phyloP scores from a whole-genome alignment of 1,140 invertebrate genomes.

The Ruditapes philippinarum region DNA sequence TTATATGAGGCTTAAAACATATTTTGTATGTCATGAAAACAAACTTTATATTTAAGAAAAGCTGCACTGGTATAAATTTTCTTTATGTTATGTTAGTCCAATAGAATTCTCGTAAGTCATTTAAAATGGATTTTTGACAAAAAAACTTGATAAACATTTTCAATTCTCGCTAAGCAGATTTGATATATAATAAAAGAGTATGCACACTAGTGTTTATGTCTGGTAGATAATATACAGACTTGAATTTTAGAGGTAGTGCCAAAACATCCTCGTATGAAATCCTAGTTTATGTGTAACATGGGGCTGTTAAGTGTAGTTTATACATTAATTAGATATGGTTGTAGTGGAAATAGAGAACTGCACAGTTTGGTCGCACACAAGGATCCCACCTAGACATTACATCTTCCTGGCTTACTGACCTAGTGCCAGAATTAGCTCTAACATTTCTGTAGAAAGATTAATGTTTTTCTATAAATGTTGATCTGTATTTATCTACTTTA shows the following conservation, averaged over 20 bases:
- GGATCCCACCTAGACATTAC: background rate
- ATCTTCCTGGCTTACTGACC: conserved; percentile 10
- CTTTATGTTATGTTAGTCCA: too few species aligned
- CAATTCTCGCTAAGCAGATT: too few species aligned
- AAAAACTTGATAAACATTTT: too few species aligned
- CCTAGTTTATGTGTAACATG: background rate
- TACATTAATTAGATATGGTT: conserved; percentile 1
- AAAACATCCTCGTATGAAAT: background rate
- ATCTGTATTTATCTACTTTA: too few species aligned
- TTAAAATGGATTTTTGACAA: too few species aligned
- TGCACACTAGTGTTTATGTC: too few species aligned
- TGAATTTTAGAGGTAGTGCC: background rate
- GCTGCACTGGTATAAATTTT: too few species aligned
- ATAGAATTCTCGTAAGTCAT: too few species aligned
- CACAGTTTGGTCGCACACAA: background rate
- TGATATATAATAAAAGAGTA: too few species aligned
- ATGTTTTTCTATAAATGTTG: background rate
- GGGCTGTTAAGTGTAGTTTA: background rate
- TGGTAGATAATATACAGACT: background rate
- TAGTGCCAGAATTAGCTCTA: conserved; percentile 13
- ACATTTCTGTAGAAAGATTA: background rate
- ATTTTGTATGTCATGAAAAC: too few species aligned
- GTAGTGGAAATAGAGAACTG: background rate
- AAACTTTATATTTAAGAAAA: too few species aligned
- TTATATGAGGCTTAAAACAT: too few species aligned